Evolutionary conservation across 2,888 invertebrate genomes (phyloP).

Genomic region (Bruchidius siliquastri): DNA sequence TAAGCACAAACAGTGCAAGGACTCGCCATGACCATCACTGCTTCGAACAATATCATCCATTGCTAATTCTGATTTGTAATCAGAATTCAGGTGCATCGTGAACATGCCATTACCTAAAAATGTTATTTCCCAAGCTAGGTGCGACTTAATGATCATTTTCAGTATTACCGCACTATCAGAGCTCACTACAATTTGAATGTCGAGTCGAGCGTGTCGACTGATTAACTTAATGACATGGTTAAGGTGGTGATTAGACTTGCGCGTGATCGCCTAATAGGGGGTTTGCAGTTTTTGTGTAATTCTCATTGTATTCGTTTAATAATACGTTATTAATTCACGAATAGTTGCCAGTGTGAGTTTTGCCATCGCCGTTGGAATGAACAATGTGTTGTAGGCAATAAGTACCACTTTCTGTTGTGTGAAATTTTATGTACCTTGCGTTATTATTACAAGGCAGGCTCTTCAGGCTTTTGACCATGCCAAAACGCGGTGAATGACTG

Average conservation of each 20-base stretch:
- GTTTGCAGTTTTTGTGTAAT: conserved; percentile 14
- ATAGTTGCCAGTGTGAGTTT: conserved; percentile 15
- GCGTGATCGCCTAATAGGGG: conserved; percentile 39
- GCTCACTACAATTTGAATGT: neutral
- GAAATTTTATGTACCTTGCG: neutral
- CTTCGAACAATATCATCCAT: too few relatives aligned
- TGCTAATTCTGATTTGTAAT: too few relatives aligned
- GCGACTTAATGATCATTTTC: neutral
- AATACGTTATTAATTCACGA: neutral
- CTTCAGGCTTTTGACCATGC: too few relatives aligned
- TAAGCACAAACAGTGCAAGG: too few relatives aligned
- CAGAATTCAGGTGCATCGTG: too few relatives aligned
- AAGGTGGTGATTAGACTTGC: conserved; percentile 38
- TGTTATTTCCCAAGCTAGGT: neutral
- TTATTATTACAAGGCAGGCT: neutral
- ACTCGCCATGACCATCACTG: too few relatives aligned
- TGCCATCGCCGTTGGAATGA: conserved; percentile 15
- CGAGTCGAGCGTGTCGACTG: neutral
- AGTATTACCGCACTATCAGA: neutral
- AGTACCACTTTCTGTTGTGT: neutral
- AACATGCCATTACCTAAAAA: neutral
- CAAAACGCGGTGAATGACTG: too few relatives aligned
- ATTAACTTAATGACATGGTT: conserved; percentile 39
- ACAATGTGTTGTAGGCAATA: conserved; percentile 12
- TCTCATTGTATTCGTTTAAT: neutral